Conservation (phyloP, 2,888 invertebrate species). For the Pachliopta kotzebuea region DNA sequence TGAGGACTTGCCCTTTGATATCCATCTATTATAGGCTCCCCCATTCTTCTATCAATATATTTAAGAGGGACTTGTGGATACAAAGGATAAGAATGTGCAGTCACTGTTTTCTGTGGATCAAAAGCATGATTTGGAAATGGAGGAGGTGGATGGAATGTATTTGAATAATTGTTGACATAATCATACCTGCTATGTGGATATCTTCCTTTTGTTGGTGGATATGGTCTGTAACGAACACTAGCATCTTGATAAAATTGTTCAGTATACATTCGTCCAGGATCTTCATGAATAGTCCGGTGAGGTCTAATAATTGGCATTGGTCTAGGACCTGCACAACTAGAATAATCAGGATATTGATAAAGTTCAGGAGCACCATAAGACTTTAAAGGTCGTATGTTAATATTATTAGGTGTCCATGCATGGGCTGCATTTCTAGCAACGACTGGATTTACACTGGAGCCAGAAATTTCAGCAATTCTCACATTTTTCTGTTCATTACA, state of each 20-base stretch:
- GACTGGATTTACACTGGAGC: constrained; percentile 53
- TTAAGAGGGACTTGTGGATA: constrained; percentile 61
- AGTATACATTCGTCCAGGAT: constrained; percentile 54
- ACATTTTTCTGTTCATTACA: constrained; percentile 62
- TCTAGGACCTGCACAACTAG: constrained; percentile 59
- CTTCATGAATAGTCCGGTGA: constrained; percentile 57
- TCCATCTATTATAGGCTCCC: constrained; percentile 59
- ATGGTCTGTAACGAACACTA: constrained; percentile 68
- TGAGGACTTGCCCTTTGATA: constrained; percentile 62
- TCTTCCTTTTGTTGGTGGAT: constrained; percentile 64
- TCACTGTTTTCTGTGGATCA: constrained; percentile 61
- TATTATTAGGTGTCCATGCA: constrained; percentile 55
- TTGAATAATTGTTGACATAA: constrained; percentile 65
- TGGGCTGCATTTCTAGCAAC: constrained; percentile 49
- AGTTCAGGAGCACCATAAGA: constrained; percentile 60
- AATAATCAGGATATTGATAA: constrained; percentile 65
- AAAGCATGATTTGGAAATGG: constrained; percentile 59
- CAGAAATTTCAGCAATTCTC: constrained; percentile 59
- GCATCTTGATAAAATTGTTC: constrained; percentile 63
- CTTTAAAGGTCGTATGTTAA: constrained; percentile 53
- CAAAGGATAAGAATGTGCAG: constrained; percentile 56
- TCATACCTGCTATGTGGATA: constrained; percentile 72
- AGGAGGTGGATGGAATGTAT: constrained; percentile 60
- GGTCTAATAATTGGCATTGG: constrained; percentile 53
- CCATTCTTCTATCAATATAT: constrained; percentile 61